Evolutionary conservation across 92 coral and sea anemone species (phyloP).

Genomic region (Actinernus sp.): DNA sequence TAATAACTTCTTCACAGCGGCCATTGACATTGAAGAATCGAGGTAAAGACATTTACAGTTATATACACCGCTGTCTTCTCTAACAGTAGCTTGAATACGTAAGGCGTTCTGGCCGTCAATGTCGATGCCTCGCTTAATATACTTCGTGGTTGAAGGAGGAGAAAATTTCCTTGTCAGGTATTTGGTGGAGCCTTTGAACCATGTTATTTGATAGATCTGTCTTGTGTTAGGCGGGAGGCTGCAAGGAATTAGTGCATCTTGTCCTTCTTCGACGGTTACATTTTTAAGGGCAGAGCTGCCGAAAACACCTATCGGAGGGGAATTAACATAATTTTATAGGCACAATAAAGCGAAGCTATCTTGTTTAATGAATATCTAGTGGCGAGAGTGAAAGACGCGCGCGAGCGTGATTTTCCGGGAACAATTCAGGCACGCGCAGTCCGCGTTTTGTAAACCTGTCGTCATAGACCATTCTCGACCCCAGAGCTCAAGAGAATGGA

Average conservation of each 20-base stretch:
- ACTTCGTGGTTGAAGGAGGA: conserved; percentile 2
- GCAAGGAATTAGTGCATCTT: conserved; percentile 68
- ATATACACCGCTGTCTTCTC: conserved; percentile 13
- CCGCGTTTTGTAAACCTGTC: too few species aligned
- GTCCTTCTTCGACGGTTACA: conserved; percentile 62
- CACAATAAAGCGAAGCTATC: too few species aligned
- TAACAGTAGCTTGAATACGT: not conserved
- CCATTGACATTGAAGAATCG: conserved; percentile 1
- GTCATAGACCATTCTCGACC: too few species aligned
- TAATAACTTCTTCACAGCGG: not conserved
- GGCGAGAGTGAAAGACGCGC: too few species aligned
- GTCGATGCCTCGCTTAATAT: conserved; percentile 6
- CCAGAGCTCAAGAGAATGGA: too few species aligned
- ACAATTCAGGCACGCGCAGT: too few species aligned
- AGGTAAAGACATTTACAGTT: conserved; percentile 14
- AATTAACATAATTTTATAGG: too few species aligned
- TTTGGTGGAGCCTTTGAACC: conserved; percentile 50
- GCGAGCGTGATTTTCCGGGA: too few species aligned
- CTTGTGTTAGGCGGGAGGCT: conserved; percentile 26
- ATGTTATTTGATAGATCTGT: conserved; percentile 8
- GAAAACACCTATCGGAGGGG: too few species aligned
- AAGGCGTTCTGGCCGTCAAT: conserved; percentile 13
- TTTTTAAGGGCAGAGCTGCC: not conserved
- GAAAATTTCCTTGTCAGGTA: conserved; percentile 2
- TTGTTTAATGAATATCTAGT: too few species aligned